A percentile compares a stretch with the other conserved stretches of the same genome.
Evolutionary conservation across 2,888 invertebrate species (phyloP).

Genomic region (Ichneumoninae sp.): DNA sequence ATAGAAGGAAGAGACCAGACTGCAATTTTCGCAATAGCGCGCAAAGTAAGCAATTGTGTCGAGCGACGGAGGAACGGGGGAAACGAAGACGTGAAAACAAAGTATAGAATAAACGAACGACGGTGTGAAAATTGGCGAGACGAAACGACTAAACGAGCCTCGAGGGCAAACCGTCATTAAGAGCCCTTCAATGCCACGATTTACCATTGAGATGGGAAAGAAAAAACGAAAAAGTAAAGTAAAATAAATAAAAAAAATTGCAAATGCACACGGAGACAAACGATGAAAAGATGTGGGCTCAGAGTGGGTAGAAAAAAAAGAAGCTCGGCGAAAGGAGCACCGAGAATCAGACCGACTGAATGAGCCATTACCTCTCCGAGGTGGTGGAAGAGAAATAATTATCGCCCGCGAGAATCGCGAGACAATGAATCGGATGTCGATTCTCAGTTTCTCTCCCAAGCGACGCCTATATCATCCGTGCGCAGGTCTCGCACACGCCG

Average conservation of each 20-base stretch:
- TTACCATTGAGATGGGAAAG: slow-evolving; percentile 75
- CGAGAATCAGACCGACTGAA: slow-evolving; percentile 72
- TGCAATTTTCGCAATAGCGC: slow-evolving; percentile 25
- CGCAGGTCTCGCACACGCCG: slow-evolving; percentile 31
- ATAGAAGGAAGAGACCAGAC: slow-evolving; percentile 8
- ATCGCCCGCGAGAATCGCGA: slow-evolving; percentile 77
- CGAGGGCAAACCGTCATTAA: slow-evolving; percentile 78
- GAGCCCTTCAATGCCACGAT: slow-evolving; percentile 80
- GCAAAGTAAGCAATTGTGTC: slow-evolving; percentile 48
- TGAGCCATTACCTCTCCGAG: slow-evolving; percentile 82
- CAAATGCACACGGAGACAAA: slow-evolving; percentile 56
- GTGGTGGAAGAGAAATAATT: slow-evolving; percentile 81
- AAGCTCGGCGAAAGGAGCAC: slow-evolving; percentile 31
- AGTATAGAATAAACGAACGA: slow-evolving; percentile 64
- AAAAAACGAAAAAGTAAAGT: slow-evolving; percentile 59
- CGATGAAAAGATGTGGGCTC: slow-evolving; percentile 73
- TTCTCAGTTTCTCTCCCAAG: slow-evolving; percentile 68
- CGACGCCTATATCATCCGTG: slow-evolving; percentile 50
- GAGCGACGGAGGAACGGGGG: background rate
- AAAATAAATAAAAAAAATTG: slow-evolving; percentile 43
- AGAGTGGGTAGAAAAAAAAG: slow-evolving; percentile 43
- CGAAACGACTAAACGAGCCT: slow-evolving; percentile 46
- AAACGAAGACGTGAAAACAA: slow-evolving; percentile 56
- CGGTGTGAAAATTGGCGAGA: slow-evolving; percentile 66
- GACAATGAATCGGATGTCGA: slow-evolving; percentile 76